These are phyloP conservation scores for Arrhamphus sclerolepis DNA, from an alignment of 2,797 vertebrate genomes.

Conservation along the genomic window DNA sequence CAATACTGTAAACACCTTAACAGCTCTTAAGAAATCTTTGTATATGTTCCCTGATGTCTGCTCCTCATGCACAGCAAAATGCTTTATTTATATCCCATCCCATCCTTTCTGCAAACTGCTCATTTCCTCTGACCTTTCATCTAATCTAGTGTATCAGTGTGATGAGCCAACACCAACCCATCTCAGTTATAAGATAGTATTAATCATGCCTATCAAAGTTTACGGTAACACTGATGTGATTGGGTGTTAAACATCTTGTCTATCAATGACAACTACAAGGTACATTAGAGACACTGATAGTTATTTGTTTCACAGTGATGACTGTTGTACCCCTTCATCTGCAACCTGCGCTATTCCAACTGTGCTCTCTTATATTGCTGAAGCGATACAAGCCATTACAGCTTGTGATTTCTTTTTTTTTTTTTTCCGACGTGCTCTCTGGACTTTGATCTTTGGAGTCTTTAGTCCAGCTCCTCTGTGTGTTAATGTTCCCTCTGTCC, in stretches of 20 bases:
- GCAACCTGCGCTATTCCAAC: slow-evolving; percentile 10
- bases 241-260: slow-evolving; percentile 43
- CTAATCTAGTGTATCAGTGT: slow-evolving; percentile 66
- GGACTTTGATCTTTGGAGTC: slow-evolving; percentile 31
- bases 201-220: slow-evolving; percentile 65
- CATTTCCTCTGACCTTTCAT: slow-evolving; percentile 71
- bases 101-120: slow-evolving; percentile 5
- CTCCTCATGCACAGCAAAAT: slow-evolving; percentile 4
- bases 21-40: no score
- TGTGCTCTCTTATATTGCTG: background rate
- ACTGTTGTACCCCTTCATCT: slow-evolving; percentile 7
- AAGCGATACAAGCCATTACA: slow-evolving; percentile 9
- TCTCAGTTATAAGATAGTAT: slow-evolving; percentile 56
- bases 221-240: slow-evolving; percentile 53
- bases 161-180: slow-evolving; percentile 45
- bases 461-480: slow-evolving; percentile 7
- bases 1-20: no score
- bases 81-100: background rate
- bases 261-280: slow-evolving; percentile 40
- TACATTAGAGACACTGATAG: slow-evolving; percentile 26
- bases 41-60: background rate
- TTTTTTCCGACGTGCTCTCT: background rate
- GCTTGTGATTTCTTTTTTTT: slow-evolving; percentile 13
- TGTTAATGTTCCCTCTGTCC: slow-evolving; percentile 28
- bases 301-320: slow-evolving; percentile 8